Evolutionary conservation across 2,797 vertebrate species (phyloP).

Genomic region (Paedocypris micromegethes): DNA sequence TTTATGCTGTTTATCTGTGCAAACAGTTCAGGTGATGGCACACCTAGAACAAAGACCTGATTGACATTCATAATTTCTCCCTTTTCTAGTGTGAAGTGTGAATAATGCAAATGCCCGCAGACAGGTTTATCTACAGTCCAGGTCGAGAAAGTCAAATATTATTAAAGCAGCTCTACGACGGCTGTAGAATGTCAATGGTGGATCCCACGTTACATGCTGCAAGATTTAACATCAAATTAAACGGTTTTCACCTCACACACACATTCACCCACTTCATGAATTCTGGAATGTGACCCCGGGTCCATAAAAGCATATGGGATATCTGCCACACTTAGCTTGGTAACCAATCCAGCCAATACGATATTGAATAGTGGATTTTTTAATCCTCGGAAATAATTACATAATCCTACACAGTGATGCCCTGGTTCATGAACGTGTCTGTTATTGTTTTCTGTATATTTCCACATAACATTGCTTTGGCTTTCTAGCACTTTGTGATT

Average conservation of each 20-base stretch:
- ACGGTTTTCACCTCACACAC: conserved; percentile 7
- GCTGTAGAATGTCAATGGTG: conserved; percentile 24
- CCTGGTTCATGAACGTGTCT: no score
- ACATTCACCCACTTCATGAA: conserved; percentile 29
- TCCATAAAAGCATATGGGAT: conserved; percentile 7
- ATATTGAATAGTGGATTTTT: not conserved
- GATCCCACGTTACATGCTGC: conserved; percentile 16
- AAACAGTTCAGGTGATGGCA: conserved; percentile 18
- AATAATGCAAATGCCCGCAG: conserved; percentile 21
- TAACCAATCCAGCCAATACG: not conserved
- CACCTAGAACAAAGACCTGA: not conserved
- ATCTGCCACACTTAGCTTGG: not conserved
- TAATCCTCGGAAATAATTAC: not conserved
- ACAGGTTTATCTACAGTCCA: conserved; percentile 19
- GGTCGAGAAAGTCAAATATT: conserved; percentile 2
- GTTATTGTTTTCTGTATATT: no score
- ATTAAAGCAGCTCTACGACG: conserved; percentile 29
- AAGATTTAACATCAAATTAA: conserved; percentile 32
- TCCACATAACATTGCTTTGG: no score
- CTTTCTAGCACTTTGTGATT: no score
- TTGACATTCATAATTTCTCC: not conserved
- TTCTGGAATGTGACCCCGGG: conserved; percentile 43
- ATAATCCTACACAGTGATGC: no score
- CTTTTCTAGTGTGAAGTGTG: conserved; percentile 12
- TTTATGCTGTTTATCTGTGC: conserved; percentile 12